Conservation (phyloP, 2,113 vertebrate species). For the Tringa solitaria region DNA sequence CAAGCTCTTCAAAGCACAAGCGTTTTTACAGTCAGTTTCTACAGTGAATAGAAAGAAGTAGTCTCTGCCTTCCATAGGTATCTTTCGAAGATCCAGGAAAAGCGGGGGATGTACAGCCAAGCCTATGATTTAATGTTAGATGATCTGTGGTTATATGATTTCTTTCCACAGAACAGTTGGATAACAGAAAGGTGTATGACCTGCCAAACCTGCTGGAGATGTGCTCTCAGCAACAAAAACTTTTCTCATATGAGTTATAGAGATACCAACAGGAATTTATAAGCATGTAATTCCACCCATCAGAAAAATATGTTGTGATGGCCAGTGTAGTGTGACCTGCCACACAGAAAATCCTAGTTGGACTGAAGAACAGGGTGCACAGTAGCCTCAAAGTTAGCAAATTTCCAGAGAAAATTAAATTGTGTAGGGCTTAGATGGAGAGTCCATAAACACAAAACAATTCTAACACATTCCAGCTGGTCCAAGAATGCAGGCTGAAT, state of each 20-base stretch:
- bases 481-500: background rate
- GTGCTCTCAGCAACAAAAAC: background rate
- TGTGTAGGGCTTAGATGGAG: slow-evolving; percentile 16
- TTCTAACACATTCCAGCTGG: slow-evolving; percentile 41
- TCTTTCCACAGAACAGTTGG: background rate
- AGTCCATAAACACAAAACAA: slow-evolving; percentile 30
- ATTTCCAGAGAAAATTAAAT: slow-evolving; percentile 38
- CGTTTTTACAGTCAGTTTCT: background rate
- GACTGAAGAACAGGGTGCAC: background rate
- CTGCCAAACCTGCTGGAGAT: background rate
- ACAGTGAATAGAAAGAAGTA: background rate
- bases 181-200: background rate
- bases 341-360: background rate
- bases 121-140: background rate
- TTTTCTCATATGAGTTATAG: background rate
- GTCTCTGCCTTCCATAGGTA: background rate
- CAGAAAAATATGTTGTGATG: background rate
- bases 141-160: background rate
- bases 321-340: background rate
- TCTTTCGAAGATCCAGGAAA: background rate
- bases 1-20: background rate
- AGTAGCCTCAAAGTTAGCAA: slow-evolving; percentile 25
- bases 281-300: background rate
- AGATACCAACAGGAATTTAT: background rate
- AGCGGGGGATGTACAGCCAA: background rate